Conservation (phyloP, 2,113 vertebrate species). For the Lycocorax pyrrhopterus region DNA sequence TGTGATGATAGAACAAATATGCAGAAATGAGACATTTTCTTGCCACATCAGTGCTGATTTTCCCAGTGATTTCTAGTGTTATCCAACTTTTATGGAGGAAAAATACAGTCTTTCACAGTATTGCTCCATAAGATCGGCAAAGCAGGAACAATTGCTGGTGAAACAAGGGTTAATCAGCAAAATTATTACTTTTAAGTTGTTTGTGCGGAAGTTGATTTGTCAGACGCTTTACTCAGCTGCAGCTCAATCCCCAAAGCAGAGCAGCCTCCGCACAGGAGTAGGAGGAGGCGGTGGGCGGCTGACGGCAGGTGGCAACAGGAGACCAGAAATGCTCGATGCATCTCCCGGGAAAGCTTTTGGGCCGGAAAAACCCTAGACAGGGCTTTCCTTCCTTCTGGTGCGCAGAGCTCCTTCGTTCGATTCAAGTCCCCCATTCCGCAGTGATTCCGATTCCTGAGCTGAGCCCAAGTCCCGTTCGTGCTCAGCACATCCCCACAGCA, state of each 20-base stretch:
- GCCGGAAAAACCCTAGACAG: accelerated
- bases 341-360: not conserved
- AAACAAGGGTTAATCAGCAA: not conserved
- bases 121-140: not conserved
- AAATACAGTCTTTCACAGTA: not conserved
- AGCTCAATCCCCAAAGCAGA: accelerated
- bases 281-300: not conserved
- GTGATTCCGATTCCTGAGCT: accelerated
- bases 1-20: accelerated
- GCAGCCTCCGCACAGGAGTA: accelerated
- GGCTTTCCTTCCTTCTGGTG: not conserved
- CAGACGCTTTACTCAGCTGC: not conserved
- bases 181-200: not conserved
- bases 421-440: accelerated
- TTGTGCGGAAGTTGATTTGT: accelerated
- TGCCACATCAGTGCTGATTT: accelerated
- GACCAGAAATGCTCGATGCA: not conserved
- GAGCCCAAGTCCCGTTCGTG: accelerated
- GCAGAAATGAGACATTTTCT: not conserved
- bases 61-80: not conserved
- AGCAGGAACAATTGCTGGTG: not conserved
- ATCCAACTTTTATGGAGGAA: not conserved
- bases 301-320: slow-evolving; percentile 14
- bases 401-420: accelerated
- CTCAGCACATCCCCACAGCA: accelerated